phyloP scores from a whole-genome alignment of 2,888 invertebrate species.

The Monopis laevigella region DNA sequence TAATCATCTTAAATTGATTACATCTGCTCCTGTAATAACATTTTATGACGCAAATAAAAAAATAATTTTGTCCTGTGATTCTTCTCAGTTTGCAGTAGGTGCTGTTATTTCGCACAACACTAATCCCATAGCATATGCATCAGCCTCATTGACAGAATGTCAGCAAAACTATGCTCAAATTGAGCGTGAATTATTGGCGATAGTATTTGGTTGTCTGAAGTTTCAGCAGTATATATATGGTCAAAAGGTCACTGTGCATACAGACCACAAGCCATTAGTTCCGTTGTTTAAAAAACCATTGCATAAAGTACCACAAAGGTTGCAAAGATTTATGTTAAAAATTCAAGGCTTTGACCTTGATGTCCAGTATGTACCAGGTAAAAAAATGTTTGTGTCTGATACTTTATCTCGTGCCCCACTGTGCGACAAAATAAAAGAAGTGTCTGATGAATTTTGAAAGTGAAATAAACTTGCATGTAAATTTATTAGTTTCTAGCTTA shows the following conservation, averaged over 20 bases:
- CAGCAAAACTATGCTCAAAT: constrained; percentile 22
- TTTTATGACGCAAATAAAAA: constrained; percentile 19
- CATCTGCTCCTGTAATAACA: constrained; percentile 18
- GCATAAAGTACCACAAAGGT: constrained; percentile 17
- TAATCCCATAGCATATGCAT: constrained; percentile 23
- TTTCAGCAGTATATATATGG: constrained; percentile 17
- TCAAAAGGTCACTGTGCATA: constrained; percentile 19
- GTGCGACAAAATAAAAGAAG: constrained; percentile 1
- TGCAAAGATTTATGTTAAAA: constrained; percentile 24
- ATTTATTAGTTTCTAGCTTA: no score
- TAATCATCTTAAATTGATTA: constrained; percentile 18
- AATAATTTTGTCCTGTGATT: constrained; percentile 17
- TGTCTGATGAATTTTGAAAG: constrained; percentile 6
- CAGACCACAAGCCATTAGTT: constrained; percentile 27
- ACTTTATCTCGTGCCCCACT: constrained; percentile 23
- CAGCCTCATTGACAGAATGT: constrained; percentile 16
- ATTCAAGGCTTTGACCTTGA: constrained; percentile 22
- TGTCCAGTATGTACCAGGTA: constrained; percentile 23
- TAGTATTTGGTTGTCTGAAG: constrained; percentile 20
- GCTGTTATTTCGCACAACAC: constrained; percentile 21
- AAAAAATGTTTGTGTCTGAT: constrained; percentile 24
- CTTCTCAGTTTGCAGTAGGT: constrained; percentile 19
- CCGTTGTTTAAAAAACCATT: constrained; percentile 23
- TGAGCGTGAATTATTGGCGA: constrained; percentile 21
- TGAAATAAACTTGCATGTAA: constrained; percentile 3